Conservation (phyloP, 1,140 invertebrate genomes). For the Aphidius gifuensis region DNA sequence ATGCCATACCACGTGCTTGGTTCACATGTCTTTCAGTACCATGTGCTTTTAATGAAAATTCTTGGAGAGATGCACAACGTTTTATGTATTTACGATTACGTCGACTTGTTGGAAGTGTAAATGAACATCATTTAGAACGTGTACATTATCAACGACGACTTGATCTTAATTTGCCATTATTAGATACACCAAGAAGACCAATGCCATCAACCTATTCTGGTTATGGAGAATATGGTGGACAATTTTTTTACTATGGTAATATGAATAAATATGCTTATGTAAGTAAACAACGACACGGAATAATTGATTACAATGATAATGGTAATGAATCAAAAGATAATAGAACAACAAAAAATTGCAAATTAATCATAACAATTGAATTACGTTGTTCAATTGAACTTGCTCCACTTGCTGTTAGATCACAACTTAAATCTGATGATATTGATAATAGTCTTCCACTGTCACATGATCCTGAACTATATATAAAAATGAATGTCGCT, state of each 20-base stretch:
- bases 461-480: slow-evolving; percentile 35
- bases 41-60: slow-evolving; percentile 34
- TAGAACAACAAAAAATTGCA: slow-evolving; percentile 29
- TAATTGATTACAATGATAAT: slow-evolving; percentile 21
- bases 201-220: slow-evolving; percentile 45
- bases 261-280: slow-evolving; percentile 50
- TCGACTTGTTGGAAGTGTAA: slow-evolving; percentile 43
- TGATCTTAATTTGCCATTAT: slow-evolving; percentile 21
- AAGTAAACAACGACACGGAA: slow-evolving; percentile 28
- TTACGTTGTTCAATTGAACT: slow-evolving; percentile 47
- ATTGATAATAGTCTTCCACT: slow-evolving; percentile 28
- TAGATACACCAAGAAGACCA: slow-evolving; percentile 28
- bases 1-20: slow-evolving; percentile 47
- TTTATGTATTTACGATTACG: slow-evolving; percentile 51
- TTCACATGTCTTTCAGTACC: slow-evolving; percentile 45
- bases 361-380: slow-evolving; percentile 40
- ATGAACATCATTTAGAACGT: slow-evolving; percentile 41
- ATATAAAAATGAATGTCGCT: slow-evolving; percentile 37
- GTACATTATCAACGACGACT: slow-evolving; percentile 39
- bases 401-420: slow-evolving; percentile 39
- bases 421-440: slow-evolving; percentile 35
- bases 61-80: slow-evolving; percentile 46
- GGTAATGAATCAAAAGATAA: slow-evolving; percentile 23
- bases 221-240: slow-evolving; percentile 48
- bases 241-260: slow-evolving; percentile 50